Evolutionary conservation across 35 echinoderm and acorn worm genomes (phyloP), one percentile per base, ranked within the genome.

Genomic region (Apostichopus californicus): DNA sequence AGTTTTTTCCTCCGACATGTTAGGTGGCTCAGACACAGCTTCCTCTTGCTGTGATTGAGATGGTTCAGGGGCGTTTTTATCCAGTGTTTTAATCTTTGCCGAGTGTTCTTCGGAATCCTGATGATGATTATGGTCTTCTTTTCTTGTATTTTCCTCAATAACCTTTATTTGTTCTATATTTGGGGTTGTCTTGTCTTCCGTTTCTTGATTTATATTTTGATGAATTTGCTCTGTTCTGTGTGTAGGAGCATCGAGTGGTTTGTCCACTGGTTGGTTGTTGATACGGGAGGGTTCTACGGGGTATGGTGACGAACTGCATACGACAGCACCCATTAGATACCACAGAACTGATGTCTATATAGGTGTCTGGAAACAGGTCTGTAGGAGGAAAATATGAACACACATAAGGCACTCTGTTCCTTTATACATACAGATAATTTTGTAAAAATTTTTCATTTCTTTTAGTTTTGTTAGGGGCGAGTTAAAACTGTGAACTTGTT

Each of bases 271-370:
- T 60, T 23, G 81, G 81, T 60, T 85, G 81, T 85, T 58, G 17
- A 18, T 59, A 59, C 57, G 81, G 81, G 81, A 85, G 81, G 81
- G 81, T 85, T 85, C 81, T 85, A 85, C 55, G 57, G 81, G 81
- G 81, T 85, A 85, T 24, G 81, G 21, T 56, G 81, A 85, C 81
- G 81, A 85, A 10, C 81, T 59, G 17, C 81, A 85, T 9, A 85
- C 81, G 20, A 85, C 81, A 58, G 81, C 81, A 85, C 81, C 81
- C 81, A 85, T 85, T 85, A 85, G 81, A 85, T 21, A 85, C 81
- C 55, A 85, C 81, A 13, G n/a, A 75, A 75, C 15, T 14, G 15
- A 75, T 22, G 15, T 14, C 71, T 20, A 22, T n/a, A 7, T 75
- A n/a, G 71, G 18, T 68, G 18, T 4, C 71, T 75, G 71, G 71